A percentile compares a stretch with the other conserved stretches of the same genome.
Evolutionary conservation across 2,888 invertebrate species (phyloP).

Genomic region (Pyrocoelia pectoralis): DNA sequence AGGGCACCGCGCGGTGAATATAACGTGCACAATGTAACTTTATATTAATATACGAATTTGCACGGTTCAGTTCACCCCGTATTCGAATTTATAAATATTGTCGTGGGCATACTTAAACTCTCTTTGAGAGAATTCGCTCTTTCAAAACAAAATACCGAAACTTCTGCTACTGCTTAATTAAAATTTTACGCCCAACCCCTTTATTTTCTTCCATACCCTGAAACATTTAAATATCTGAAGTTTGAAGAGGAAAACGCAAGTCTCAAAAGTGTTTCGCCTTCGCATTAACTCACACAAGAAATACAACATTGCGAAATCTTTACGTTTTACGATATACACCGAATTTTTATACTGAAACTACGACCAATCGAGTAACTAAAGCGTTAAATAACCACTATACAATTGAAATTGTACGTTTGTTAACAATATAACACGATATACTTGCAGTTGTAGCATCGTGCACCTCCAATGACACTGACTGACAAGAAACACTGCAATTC

Average conservation of each 20-base stretch:
- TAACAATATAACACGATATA: conserved; percentile 44
- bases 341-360: no score
- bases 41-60: conserved; percentile 57
- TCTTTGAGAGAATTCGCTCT: conserved; percentile 11
- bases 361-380: no score
- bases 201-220: background rate
- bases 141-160: conserved; percentile 8
- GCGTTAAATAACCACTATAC: conserved; percentile 46
- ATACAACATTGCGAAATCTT: background rate
- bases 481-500: conserved; percentile 31
- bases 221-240: conserved; percentile 1
- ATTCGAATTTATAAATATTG: conserved; percentile 54
- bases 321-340: conserved; percentile 32
- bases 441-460: conserved; percentile 41
- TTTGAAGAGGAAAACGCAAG: background rate
- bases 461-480: conserved; percentile 42
- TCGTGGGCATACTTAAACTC: conserved; percentile 37
- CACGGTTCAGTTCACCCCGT: conserved; percentile 56
- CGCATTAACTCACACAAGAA: conserved; percentile 7
- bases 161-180: conserved; percentile 8
- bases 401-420: conserved; percentile 43
- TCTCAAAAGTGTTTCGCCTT: background rate
- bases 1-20: conserved; percentile 51
- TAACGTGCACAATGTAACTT: conserved; percentile 55
- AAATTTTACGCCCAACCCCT: conserved; percentile 13